Evolutionary conservation across 2,888 invertebrate genomes (phyloP).

Genomic region (Neocrepidodera transversa): DNA sequence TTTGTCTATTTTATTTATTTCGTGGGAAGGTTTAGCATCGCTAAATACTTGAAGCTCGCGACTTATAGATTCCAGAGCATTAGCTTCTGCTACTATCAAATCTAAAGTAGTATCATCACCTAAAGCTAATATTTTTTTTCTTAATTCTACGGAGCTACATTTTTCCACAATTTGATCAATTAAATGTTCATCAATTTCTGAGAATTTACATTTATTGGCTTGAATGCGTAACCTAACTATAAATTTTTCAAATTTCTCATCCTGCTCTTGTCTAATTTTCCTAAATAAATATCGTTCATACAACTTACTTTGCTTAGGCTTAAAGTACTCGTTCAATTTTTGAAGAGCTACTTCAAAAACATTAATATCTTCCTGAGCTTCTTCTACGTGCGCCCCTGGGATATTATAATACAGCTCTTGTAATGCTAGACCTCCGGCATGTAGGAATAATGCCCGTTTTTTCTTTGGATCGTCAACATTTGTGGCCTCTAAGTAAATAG

Average conservation of each 20-base stretch:
- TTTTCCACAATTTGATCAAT: slow-evolving; percentile 47
- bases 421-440: slow-evolving; percentile 40
- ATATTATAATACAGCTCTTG: slow-evolving; percentile 48
- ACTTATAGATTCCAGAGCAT: slow-evolving; percentile 35
- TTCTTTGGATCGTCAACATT: slow-evolving; percentile 24
- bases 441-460: slow-evolving; percentile 41
- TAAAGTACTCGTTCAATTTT: slow-evolving; percentile 43
- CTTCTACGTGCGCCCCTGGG: slow-evolving; percentile 33
- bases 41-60: slow-evolving; percentile 29
- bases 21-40: slow-evolving; percentile 2
- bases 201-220: slow-evolving; percentile 35
- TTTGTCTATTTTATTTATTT: background rate
- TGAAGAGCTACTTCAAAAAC: slow-evolving; percentile 24
- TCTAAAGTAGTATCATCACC: slow-evolving; percentile 36
- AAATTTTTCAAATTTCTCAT: slow-evolving; percentile 51
- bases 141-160: slow-evolving; percentile 39
- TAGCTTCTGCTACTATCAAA: slow-evolving; percentile 35
- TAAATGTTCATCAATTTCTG: slow-evolving; percentile 36
- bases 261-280: background rate
- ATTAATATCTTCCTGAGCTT: slow-evolving; percentile 25
- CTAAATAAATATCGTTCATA: slow-evolving; percentile 49
- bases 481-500: slow-evolving; percentile 42
- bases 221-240: slow-evolving; percentile 40
- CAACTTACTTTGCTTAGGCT: slow-evolving; percentile 42
- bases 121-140: slow-evolving; percentile 36